Percentiles rank a stretch among this genome's conserved stretches.
Evolutionary conservation across 2,113 vertebrate genomes (phyloP).

Genomic region (Lampris incognitus): DNA sequence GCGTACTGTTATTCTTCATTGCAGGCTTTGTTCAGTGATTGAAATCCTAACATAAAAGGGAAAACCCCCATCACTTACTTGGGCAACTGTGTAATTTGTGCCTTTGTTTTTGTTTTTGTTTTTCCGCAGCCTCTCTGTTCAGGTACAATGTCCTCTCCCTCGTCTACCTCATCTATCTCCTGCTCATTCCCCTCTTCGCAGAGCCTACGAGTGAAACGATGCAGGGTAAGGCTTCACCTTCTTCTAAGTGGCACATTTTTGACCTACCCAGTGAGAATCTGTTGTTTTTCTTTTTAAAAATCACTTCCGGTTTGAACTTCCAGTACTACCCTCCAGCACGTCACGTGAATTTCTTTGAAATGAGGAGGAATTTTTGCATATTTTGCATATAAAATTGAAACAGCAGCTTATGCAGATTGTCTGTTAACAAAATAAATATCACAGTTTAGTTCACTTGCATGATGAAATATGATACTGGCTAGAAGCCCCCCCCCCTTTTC

Average conservation of each 20-base stretch:
- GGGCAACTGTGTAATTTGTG: not conserved
- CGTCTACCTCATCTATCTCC: constrained; percentile 98
- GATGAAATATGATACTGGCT: no score
- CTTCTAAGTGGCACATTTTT: not conserved
- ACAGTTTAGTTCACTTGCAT: constrained; percentile 19
- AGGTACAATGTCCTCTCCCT: constrained; percentile 98
- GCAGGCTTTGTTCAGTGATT: no score
- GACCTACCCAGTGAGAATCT: constrained; percentile 8
- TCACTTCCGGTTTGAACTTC: constrained; percentile 32
- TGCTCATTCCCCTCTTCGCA: constrained; percentile 95
- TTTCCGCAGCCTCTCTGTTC: constrained; percentile 92
- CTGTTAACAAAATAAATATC: constrained; percentile 14
- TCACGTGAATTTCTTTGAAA: constrained; percentile 56
- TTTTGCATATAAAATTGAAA: constrained; percentile 22
- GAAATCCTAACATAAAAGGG: no score
- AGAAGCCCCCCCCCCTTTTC: no score
- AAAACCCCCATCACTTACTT: not conserved
- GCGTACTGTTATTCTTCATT: not conserved
- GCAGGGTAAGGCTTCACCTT: constrained; percentile 88
- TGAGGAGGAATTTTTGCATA: constrained; percentile 54
- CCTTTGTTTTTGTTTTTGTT: constrained; percentile 47
- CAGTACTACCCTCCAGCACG: constrained; percentile 41
- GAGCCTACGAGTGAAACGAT: constrained; percentile 94
- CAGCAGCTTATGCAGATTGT: not conserved
- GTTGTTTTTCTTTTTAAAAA: constrained; percentile 5